Evolutionary conservation across 2,797 vertebrate genomes (phyloP), one percentile per base, ranked within the genome.

Genomic region (Eulemur rubriventer): DNA sequence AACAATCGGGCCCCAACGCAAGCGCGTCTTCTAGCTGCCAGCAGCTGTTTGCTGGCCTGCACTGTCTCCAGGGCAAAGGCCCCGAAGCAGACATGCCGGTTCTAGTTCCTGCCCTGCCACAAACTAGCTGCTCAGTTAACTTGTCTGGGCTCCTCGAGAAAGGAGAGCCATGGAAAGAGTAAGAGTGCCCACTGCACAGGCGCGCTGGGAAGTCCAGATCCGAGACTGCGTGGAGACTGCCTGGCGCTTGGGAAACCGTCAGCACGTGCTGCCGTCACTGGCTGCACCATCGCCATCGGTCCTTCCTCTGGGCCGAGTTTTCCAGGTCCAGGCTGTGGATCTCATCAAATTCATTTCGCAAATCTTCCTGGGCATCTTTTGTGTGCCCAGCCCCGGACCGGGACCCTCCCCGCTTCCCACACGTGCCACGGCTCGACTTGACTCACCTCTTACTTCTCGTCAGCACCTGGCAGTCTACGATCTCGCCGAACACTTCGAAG

Each of bases 391-490:
- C 22, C 55, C 78, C 22, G 33, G 52, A 9, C 1, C 0, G 28
- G 55, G 11, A 55, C 61, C 20, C 33, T 10, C 80, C 33, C 6
- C 1, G 3, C 26, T 1, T 24, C 52, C 24, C 28, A 26, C 11
- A 20, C 4, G 33, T 4, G 28, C 1, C 9, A 43, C 0, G 50
- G 79, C 61, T 28, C 9, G 10, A 6, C 55, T 7, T 4, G 14
- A 97, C 98, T 73, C 92, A 99, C 99, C 98, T 98, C 97, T 99
- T 99, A 88, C 99, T 99, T 98, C 99, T 99, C 70, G 99, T 98
- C 98, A 99, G 99, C 98, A 99, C 99, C 97, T 99, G 99, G 98
- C 99, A 99, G 97, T 99, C 99, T 70, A 99, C 99, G 0, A 99
- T 99, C 94, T 99, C 99, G 6, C 99, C 99, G 65, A 99, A 99